Percentiles rank a stretch among this genome's conserved stretches.
phyloP scores from a whole-genome alignment of 2,113 vertebrate genomes.

The Forbesichthys papilliferus region DNA sequence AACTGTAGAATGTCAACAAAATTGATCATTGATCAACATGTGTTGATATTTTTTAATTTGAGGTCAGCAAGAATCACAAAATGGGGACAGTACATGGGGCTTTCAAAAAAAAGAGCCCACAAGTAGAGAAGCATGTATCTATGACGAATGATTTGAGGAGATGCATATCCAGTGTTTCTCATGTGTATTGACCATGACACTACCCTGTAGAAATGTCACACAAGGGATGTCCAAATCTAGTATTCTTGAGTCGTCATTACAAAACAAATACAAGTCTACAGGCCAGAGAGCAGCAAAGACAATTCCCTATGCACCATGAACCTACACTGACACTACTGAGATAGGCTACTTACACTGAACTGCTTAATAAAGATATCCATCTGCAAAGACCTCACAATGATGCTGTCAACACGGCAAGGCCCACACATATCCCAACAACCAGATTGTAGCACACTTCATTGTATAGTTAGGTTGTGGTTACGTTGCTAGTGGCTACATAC shows the following conservation, averaged over 20 bases:
- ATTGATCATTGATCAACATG: slow-evolving; percentile 2
- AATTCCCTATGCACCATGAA: slow-evolving; percentile 44
- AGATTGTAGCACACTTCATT: not conserved
- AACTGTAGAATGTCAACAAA: not conserved
- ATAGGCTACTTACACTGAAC: slow-evolving; percentile 59
- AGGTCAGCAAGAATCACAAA: slow-evolving; percentile 20
- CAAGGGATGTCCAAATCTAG: slow-evolving; percentile 49
- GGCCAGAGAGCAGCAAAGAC: slow-evolving; percentile 53
- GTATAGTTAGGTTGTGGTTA: not conserved
- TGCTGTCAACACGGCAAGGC: slow-evolving; percentile 53
- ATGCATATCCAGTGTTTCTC: slow-evolving; percentile 49
- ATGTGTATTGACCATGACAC: slow-evolving; percentile 37
- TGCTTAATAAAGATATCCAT: slow-evolving; percentile 30
- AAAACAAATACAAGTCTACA: slow-evolving; percentile 56
- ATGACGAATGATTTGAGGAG: not conserved
- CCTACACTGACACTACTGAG: slow-evolving; percentile 47
- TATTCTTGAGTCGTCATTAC: slow-evolving; percentile 46
- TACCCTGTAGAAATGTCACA: slow-evolving; percentile 13
- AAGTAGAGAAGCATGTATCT: not conserved
- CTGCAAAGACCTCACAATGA: slow-evolving; percentile 34
- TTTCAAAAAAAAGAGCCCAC: slow-evolving; percentile 6
- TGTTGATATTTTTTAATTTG: too few species aligned
- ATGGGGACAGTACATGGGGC: slow-evolving; percentile 25
- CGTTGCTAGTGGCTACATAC: slow-evolving; percentile 33
- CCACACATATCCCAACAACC: slow-evolving; percentile 33